phyloP scores from a whole-genome alignment of 2,888 invertebrate genomes.

The Scaptomyza parva region DNA sequence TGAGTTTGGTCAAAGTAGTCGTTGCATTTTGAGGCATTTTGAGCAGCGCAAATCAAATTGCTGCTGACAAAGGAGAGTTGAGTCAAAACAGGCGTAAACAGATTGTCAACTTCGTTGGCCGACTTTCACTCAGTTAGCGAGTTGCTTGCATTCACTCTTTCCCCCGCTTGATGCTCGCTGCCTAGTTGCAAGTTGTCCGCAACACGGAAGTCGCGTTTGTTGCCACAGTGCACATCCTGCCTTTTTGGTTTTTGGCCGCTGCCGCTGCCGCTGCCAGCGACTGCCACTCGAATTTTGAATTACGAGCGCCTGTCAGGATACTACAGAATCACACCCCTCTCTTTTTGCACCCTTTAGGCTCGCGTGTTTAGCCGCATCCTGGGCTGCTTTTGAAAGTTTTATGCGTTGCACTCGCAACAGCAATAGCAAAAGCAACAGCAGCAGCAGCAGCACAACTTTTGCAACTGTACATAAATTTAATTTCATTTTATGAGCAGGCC shows the following conservation, averaged over 20 bases:
- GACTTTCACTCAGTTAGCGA: conserved; percentile 21
- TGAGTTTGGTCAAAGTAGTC: conserved; percentile 23
- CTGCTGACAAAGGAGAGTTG: conserved; percentile 34
- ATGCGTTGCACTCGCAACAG: conserved; percentile 43
- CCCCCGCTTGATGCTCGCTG: too few species aligned
- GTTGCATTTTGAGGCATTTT: conserved; percentile 22
- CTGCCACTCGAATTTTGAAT: conserved; percentile 77
- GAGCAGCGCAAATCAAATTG: conserved; percentile 50
- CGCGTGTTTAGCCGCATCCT: conserved; percentile 73
- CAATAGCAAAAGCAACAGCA: conserved; percentile 5
- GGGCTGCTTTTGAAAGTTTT: conserved; percentile 73
- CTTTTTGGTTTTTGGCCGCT: conserved; percentile 48
- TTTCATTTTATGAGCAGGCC: conserved; percentile 79
- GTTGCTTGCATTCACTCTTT: not conserved
- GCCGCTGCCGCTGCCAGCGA: conserved; percentile 30
- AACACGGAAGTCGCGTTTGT: conserved; percentile 70
- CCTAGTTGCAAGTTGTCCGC: conserved; percentile 34
- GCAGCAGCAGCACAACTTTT: conserved; percentile 58
- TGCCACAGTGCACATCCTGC: conserved; percentile 64
- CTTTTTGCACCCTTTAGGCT: not conserved
- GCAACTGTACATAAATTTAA: conserved; percentile 78
- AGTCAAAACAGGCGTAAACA: conserved; percentile 66
- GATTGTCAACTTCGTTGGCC: conserved; percentile 51
- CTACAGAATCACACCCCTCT: not conserved
- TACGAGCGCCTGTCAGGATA: conserved; percentile 57